These are phyloP conservation scores for Ceratotherium simum DNA, from an alignment of 2,113 vertebrate genomes.

Conservation along the genomic window DNA sequence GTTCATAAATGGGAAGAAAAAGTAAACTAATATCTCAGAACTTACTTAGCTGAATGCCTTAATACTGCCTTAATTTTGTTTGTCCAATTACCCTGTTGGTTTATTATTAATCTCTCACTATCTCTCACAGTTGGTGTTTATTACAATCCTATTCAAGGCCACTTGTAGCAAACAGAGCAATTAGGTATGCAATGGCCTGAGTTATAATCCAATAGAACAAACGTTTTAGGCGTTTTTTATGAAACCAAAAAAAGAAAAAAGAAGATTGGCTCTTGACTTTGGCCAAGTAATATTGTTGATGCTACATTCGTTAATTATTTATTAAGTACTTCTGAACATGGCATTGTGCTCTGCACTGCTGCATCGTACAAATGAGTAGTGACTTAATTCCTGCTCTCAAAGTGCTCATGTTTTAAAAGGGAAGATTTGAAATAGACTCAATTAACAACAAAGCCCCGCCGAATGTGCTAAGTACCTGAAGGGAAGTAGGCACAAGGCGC, in stretches of 20 bases:
- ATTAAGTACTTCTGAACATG: neutral
- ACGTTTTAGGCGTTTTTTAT: constrained; percentile 27
- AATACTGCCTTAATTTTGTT: constrained; percentile 42
- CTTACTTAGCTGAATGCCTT: constrained; percentile 35
- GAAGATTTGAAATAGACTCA: neutral
- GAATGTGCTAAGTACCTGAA: neutral
- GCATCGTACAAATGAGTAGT: neutral
- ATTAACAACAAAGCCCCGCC: neutral
- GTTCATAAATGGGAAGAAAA: neutral
- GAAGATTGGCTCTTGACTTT: neutral
- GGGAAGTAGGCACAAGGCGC: neutral
- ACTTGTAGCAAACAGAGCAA: constrained; percentile 3
- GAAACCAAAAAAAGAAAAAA: neutral
- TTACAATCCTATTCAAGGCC: constrained; percentile 13
- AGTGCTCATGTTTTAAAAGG: neutral
- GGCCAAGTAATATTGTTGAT: neutral
- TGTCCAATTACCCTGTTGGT: neutral
- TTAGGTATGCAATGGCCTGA: neutral
- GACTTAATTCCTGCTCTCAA: neutral
- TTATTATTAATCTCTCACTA: constrained; percentile 39
- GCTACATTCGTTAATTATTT: neutral
- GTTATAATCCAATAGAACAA: neutral
- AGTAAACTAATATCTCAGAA: neutral
- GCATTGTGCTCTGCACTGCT: neutral
- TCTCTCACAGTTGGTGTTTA: constrained; percentile 31